Evolutionary conservation across 1,140 invertebrate species (phyloP).

Genomic region (Ostrea denselamellosa): DNA sequence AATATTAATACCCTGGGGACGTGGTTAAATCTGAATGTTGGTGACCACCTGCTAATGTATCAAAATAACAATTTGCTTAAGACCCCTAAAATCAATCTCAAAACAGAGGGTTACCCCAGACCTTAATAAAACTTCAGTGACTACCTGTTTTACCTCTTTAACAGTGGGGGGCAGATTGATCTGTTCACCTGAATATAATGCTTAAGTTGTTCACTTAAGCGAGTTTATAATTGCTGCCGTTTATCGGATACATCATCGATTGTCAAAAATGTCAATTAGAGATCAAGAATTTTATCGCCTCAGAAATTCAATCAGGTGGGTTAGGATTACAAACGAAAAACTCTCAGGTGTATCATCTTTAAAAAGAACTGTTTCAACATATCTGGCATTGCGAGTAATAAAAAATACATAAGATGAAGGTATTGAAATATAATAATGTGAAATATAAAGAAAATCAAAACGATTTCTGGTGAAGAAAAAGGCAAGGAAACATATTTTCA

Average conservation of each 20-base stretch:
- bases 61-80: neutral
- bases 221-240: neutral
- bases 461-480: too few species aligned
- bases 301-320: neutral
- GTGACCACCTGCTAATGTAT: neutral
- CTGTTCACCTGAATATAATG: neutral
- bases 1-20: neutral
- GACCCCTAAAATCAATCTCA: conserved; percentile 8
- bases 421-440: too few species aligned
- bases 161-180: neutral
- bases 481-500: neutral
- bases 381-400: neutral
- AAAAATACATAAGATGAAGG: neutral
- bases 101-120: neutral
- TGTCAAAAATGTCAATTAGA: conserved; percentile 12
- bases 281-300: neutral
- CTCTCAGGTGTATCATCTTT: too few species aligned
- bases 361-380: neutral
- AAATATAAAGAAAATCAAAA: too few species aligned
- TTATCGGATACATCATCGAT: neutral
- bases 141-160: neutral
- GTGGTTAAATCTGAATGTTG: neutral
- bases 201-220: neutral
- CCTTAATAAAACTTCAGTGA: neutral
- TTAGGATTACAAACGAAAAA: too few species aligned